These are phyloP conservation scores for Echeneis naucrates DNA, from an alignment of 2,797 vertebrate species.

Conservation along the genomic window DNA sequence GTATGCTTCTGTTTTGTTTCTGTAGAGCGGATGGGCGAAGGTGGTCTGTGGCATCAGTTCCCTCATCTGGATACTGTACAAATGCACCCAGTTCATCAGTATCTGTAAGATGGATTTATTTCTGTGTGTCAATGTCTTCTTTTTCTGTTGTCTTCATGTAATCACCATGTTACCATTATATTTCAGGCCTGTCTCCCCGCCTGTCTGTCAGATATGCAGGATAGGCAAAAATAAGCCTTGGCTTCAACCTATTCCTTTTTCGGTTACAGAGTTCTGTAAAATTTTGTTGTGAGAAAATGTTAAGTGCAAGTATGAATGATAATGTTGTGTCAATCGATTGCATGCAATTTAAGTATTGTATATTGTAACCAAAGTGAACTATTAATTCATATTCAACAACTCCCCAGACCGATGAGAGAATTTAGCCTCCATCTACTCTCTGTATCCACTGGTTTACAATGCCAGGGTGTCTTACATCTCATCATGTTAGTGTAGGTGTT, in stretches of 20 bases:
- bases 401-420: constrained; percentile 31
- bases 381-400: too few relatives aligned
- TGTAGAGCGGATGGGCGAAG: constrained; percentile 89
- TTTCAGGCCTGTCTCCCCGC: constrained; percentile 20
- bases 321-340: too few relatives aligned
- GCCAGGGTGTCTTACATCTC: constrained; percentile 46
- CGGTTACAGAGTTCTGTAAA: too few relatives aligned
- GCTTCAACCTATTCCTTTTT: too few relatives aligned
- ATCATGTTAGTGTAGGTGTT: constrained; percentile 19
- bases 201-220: constrained; percentile 32
- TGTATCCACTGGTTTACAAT: constrained; percentile 41
- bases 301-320: too few relatives aligned
- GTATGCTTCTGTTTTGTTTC: constrained; percentile 37
- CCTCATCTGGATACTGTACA: constrained; percentile 95
- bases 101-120: constrained; percentile 83
- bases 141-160: constrained; percentile 2
- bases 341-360: too few relatives aligned
- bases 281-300: too few relatives aligned
- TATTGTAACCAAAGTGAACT: too few relatives aligned
- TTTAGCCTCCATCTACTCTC: constrained; percentile 34
- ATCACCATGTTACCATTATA: neutral
- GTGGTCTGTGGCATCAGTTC: constrained; percentile 94
- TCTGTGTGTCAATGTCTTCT: neutral
- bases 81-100: constrained; percentile 95
- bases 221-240: too few relatives aligned